Base-by-base conservation (phyloP, 1,140 invertebrate genomes). In the Leptopilina boulardi region DNA sequence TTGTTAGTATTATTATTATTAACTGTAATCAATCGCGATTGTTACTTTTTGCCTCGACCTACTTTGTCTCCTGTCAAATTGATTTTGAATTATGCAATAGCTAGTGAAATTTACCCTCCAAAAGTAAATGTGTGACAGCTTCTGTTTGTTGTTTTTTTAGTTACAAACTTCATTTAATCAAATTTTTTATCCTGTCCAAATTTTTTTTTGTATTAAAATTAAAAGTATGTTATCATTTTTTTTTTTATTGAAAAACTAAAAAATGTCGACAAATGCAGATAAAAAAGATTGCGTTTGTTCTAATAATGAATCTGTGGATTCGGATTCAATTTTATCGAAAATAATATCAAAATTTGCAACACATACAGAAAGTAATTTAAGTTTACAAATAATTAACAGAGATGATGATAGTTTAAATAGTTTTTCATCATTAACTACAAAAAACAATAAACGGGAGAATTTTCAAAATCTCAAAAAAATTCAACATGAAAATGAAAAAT, bases 41-140 rank as follows among this genome's bases (percentile, higher is more conserved):
- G 73, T 30, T 26, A n/a, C 42, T 47, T 47, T 56, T 59, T 66
- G 26, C 59, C 59, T 56, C 34, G 73, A 74, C 73, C 73, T 74
- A 74, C 47, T 74, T 74, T 74, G 73, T 66, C 73, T 66, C 54
- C 47, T 74, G 73, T 74, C 73, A 74, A 54, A 74, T 18, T 66
- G 56, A 23, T 41, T 38, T 59, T 59, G 38, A 74, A 74, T 74
- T 74, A 66, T 74, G 73, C 73, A 74, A 74, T 38, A 15, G 8
- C 10, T 18, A 21, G 10, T 19, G 18, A 71, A 44, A 4, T 41
- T 73, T 51, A 47, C 71, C 71, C 41, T 44, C 71, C 19, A 73
- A 47, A 47, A 47, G 38, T 72, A 71, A n/a, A 34, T 10, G 13
- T 30, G 19, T 23, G 13, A 15, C 41, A 47, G 42, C 15, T 47